Evolutionary conservation across 2,888 invertebrate genomes (phyloP).

Genomic region (Listrodromus nycthemerus): DNA sequence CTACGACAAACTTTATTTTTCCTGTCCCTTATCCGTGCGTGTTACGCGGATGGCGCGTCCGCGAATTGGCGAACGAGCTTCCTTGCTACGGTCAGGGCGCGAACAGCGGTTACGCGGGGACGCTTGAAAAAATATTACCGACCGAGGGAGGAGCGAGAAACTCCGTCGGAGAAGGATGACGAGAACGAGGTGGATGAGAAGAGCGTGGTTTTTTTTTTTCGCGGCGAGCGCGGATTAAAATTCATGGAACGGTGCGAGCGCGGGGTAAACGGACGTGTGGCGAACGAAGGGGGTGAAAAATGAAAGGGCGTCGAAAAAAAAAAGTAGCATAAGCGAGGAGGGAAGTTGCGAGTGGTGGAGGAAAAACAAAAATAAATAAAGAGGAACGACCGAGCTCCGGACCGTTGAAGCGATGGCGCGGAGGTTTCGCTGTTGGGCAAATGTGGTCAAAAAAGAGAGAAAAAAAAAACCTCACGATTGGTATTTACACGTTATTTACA

Average conservation of each 20-base stretch:
- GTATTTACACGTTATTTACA: slow-evolving; percentile 7
- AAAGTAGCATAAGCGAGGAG: slow-evolving; percentile 41
- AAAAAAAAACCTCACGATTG: background rate
- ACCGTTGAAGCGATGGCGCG: slow-evolving; percentile 23
- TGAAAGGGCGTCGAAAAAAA: slow-evolving; percentile 31
- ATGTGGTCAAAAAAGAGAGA: slow-evolving; percentile 6
- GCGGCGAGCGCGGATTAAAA: slow-evolving; percentile 75
- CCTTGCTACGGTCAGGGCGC: slow-evolving; percentile 25
- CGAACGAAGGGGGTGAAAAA: slow-evolving; percentile 60
- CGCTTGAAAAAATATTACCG: slow-evolving; percentile 71
- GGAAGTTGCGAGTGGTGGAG: slow-evolving; percentile 18
- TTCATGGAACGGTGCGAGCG: slow-evolving; percentile 75
- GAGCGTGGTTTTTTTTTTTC: slow-evolving; percentile 57
- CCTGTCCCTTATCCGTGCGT: slow-evolving; percentile 68
- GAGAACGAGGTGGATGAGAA: slow-evolving; percentile 10
- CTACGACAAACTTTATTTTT: slow-evolving; percentile 76
- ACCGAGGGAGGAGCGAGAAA: slow-evolving; percentile 14
- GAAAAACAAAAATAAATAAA: slow-evolving; percentile 45
- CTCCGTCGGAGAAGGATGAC: slow-evolving; percentile 33
- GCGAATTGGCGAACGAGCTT: slow-evolving; percentile 44
- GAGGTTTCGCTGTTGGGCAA: slow-evolving; percentile 1
- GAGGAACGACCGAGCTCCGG: slow-evolving; percentile 15
- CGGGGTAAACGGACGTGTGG: slow-evolving; percentile 49
- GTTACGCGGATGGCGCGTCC: slow-evolving; percentile 44
- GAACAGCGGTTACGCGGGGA: slow-evolving; percentile 40